These are phyloP conservation scores for Amphipyra berbera DNA, from an alignment of 2,888 invertebrate genomes.

Conservation along the genomic window DNA sequence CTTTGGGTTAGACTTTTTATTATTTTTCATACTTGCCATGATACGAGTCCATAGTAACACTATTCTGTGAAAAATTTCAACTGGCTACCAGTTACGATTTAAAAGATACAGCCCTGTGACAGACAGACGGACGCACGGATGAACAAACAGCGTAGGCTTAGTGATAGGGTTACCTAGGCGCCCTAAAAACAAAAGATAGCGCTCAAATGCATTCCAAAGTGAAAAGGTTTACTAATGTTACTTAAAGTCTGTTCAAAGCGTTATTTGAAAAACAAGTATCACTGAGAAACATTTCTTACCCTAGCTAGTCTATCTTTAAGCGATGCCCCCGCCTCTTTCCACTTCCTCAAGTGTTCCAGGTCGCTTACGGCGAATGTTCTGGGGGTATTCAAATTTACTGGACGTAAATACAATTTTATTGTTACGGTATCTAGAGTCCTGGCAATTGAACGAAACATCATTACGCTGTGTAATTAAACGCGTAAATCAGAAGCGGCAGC, in stretches of 20 bases:
- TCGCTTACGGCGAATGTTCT: neutral
- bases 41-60: no score
- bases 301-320: no score
- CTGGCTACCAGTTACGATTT: no score
- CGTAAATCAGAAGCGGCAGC: conserved; percentile 33
- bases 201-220: neutral
- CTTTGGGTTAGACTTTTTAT: no score
- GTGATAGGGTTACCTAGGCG: no score
- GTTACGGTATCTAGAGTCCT: conserved; percentile 5
- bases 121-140: no score
- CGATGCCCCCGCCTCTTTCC: no score
- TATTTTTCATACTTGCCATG: no score
- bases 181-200: neutral
- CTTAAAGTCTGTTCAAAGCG: neutral
- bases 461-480: conserved; percentile 42
- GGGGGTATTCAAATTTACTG: conserved; percentile 13
- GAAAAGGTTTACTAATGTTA: conserved; percentile 1
- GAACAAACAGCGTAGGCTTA: no score
- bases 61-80: no score
- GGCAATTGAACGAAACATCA: conserved; percentile 15
- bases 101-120: no score
- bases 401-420: conserved; percentile 30
- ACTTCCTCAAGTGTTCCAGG: neutral
- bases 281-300: neutral
- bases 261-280: conserved; percentile 11